Conservation (phyloP, 2,113 vertebrate genomes). For the Malurus elegans region DNA sequence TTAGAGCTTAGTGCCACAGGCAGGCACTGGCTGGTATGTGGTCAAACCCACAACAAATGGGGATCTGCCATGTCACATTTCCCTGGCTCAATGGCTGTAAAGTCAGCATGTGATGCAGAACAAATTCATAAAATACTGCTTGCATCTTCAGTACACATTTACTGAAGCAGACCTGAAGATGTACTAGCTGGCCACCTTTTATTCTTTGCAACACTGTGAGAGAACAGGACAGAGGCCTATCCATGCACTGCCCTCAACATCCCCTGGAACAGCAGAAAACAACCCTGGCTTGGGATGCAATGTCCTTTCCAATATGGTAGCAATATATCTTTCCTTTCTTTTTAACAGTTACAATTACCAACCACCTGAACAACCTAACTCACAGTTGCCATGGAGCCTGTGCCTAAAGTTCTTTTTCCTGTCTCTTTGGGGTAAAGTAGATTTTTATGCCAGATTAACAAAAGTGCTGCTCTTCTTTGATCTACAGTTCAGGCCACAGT, state of each 20-base stretch:
- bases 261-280: background rate
- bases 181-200: background rate
- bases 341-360: background rate
- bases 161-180: background rate
- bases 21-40: background rate
- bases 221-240: background rate
- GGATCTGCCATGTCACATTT: background rate
- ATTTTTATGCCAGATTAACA: constrained; percentile 58
- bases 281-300: background rate
- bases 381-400: constrained; percentile 22
- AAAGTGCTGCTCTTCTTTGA: constrained; percentile 77
- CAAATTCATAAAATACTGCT: background rate
- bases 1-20: background rate
- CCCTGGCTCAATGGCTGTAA: background rate
- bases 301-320: background rate
- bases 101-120: background rate
- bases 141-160: background rate
- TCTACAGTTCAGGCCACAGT: constrained; percentile 68
- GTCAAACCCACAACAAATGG: background rate
- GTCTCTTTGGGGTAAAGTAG: constrained; percentile 51
- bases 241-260: background rate
- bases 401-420: constrained; percentile 42
- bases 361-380: background rate
- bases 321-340: constrained; percentile 48
- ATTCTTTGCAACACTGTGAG: background rate